Percentiles rank a stretch among this genome's conserved stretches.
These are phyloP conservation scores for Ruditapes philippinarum DNA, from an alignment of 1,140 invertebrate species.

Conservation along the genomic window DNA sequence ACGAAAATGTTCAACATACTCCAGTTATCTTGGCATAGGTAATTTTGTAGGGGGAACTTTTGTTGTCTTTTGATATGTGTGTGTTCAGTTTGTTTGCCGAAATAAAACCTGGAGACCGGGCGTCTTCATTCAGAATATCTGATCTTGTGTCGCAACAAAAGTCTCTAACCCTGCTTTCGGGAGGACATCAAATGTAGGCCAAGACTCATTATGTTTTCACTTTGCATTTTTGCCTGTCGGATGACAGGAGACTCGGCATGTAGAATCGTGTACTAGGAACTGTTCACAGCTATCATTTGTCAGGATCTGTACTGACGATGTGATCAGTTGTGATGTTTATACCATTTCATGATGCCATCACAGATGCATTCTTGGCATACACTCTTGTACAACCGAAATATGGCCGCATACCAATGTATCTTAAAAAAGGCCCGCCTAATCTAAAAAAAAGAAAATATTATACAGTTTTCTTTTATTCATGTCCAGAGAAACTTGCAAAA, in stretches of 20 bases:
- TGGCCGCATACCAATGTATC: slow-evolving; percentile 22
- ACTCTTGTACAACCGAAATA: slow-evolving; percentile 20
- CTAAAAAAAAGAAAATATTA: not conserved
- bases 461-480: not conserved
- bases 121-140: slow-evolving; percentile 10
- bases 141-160: not conserved
- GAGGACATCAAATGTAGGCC: slow-evolving; percentile 3
- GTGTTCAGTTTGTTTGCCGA: not conserved
- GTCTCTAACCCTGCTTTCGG: not conserved
- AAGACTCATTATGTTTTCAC: slow-evolving; percentile 32
- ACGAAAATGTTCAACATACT: not conserved
- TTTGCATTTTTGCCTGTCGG: not conserved
- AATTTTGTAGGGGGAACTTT: not conserved
- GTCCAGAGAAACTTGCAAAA: not conserved
- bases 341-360: not conserved
- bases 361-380: slow-evolving; percentile 34
- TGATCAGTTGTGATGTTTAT: slow-evolving; percentile 15
- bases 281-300: slow-evolving; percentile 1
- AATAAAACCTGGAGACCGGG: not conserved
- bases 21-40: not conserved
- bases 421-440: not conserved
- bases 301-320: not conserved
- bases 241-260: slow-evolving; percentile 14
- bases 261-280: not conserved
- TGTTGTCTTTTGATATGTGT: not conserved